phyloP scores from a whole-genome alignment of 2,113 vertebrate species.

The Hirundichthys speculiger region DNA sequence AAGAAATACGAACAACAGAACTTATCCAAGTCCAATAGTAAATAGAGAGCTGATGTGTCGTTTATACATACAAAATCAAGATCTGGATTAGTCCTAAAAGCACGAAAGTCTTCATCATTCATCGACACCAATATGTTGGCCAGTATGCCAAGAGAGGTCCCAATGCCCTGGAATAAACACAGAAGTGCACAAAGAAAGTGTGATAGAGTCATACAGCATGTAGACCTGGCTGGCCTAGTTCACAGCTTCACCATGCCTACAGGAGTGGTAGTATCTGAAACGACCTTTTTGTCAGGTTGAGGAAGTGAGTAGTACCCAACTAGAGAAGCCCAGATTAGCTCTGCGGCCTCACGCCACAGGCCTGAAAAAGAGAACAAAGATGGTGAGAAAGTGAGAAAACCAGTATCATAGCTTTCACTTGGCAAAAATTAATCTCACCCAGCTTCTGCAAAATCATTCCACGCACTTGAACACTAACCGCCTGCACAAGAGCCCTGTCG shows the following conservation, averaged over 20 bases:
- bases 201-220: neutral
- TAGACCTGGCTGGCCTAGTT: neutral
- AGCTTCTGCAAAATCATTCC: slow-evolving; percentile 94
- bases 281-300: slow-evolving; percentile 94
- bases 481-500: slow-evolving; percentile 88
- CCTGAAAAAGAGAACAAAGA: slow-evolving; percentile 76
- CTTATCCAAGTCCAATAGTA: neutral
- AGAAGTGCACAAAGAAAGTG: neutral
- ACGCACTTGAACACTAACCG: slow-evolving; percentile 93
- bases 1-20: neutral
- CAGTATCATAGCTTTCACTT: neutral
- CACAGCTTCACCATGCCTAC: neutral
- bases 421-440: slow-evolving; percentile 73
- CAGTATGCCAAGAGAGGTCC: slow-evolving; percentile 89
- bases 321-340: slow-evolving; percentile 90
- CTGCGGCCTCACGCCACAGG: slow-evolving; percentile 93
- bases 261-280: neutral
- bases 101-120: slow-evolving; percentile 87
- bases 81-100: slow-evolving; percentile 82
- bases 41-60: neutral
- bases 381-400: neutral
- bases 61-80: slow-evolving; percentile 81
- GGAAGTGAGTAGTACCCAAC: slow-evolving; percentile 89
- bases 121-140: slow-evolving; percentile 92
- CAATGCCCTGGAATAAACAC: slow-evolving; percentile 80